Percentiles rank a stretch among this genome's conserved stretches.
phyloP scores from a whole-genome alignment of 2,888 invertebrate genomes.

The Scotopteryx bipunctaria region DNA sequence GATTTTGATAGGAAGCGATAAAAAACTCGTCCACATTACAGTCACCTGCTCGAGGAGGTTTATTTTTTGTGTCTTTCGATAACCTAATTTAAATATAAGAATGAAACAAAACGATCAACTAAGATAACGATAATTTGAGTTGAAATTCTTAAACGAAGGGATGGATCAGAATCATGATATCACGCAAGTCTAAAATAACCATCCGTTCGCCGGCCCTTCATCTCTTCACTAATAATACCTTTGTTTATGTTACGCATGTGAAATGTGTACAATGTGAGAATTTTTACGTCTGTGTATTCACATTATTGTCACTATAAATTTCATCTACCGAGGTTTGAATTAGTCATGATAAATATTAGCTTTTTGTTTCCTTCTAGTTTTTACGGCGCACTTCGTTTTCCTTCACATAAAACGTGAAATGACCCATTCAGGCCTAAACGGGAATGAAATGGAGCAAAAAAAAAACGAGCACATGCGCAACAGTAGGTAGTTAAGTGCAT shows the following conservation, averaged over 20 bases:
- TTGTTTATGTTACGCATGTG: conserved; percentile 62
- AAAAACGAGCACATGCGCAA: conserved; percentile 17
- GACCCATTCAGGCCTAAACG: conserved; percentile 22
- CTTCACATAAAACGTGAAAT: conserved; percentile 31
- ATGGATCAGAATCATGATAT: conserved; percentile 61
- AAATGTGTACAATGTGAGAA: conserved; percentile 44
- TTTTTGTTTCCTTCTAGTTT: conserved; percentile 11
- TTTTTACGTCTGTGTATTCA: conserved; percentile 43
- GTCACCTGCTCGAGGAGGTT: conserved; percentile 34
- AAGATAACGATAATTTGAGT: conserved; percentile 33
- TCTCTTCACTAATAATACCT: conserved; percentile 57
- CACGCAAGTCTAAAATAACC: conserved; percentile 56
- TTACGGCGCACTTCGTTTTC: conserved; percentile 29
- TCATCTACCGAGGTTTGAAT: conserved; percentile 30
- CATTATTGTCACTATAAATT: conserved; percentile 48
- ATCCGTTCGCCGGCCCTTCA: conserved; percentile 59
- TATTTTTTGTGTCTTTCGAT: conserved; percentile 28
- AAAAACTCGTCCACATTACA: conserved; percentile 37
- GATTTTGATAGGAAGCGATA: conserved; percentile 33
- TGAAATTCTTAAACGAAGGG: conserved; percentile 62
- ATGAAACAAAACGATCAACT: conserved; percentile 19
- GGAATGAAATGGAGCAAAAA: conserved; percentile 28
- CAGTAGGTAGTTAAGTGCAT: conserved; percentile 16
- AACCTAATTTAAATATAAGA: conserved; percentile 33
- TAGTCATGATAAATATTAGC: conserved; percentile 24